Evolutionary conservation across 2,888 invertebrate genomes (phyloP), one percentile per base, ranked within the genome.

Genomic region (Melinaea menophilus): DNA sequence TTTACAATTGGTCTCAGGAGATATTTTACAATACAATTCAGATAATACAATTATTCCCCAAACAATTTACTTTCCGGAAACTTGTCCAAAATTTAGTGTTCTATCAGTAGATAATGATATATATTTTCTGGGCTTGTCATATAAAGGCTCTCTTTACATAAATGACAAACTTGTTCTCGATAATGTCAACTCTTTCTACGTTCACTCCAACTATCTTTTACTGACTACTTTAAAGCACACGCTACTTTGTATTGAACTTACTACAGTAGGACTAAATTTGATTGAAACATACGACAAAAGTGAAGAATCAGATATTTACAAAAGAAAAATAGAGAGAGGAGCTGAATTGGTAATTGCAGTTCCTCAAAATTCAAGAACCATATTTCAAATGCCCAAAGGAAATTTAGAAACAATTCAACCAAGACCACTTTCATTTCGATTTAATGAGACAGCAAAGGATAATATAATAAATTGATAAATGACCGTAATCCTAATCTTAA

Each of bases 381-480:
- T 98, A 41, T 90, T 99, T 58, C 98, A 98, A 91, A 93, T 98
- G 93, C 98, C 98, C 0, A 92, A 99, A 68, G 99, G 99, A 7
- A 99, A 99, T 88, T 82, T 99, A 48, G 99, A 99, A 89, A 94
- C 94, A 7, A 95, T 99, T 59, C 95, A 96, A 77, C 98, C 99
- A 0, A 92, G 98, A 68, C 93, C 96, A 0, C 88, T 99, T 13
- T 93, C 96, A 0, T 82, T 94, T 98, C 80, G 92, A 93, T 69
- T 84, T 96, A 59, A 94, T 98, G 92, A 93, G 95, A 76, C 93
- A 95, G 80, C 93, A 98, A 77, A 94, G 97, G 69, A 95, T 99
- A 54, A 97, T n/a, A 98, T 87, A 91, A 97, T 70, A 98, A 98
- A 85, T 91, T 98, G 37, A 91, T 98, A 33, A 94, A 95, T 78